These are phyloP conservation scores for Laupala kohalensis DNA, from an alignment of 1,140 invertebrate species.

Conservation along the genomic window DNA sequence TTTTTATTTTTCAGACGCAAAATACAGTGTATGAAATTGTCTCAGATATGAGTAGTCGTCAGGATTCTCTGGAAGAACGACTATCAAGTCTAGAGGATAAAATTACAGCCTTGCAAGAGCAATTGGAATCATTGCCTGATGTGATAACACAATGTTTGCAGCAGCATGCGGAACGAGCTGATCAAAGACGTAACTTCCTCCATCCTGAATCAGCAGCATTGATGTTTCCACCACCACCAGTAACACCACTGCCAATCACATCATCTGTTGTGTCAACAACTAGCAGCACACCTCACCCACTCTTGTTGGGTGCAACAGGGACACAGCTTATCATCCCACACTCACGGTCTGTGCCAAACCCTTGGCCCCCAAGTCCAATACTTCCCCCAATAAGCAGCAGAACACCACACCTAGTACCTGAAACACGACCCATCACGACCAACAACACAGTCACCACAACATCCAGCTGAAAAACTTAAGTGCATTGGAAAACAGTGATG, in stretches of 20 bases:
- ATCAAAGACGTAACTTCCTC: slow-evolving; percentile 66
- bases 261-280: slow-evolving; percentile 8
- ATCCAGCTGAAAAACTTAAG: slow-evolving; percentile 22
- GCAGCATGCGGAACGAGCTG: slow-evolving; percentile 49
- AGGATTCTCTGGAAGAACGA: slow-evolving; percentile 79
- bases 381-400: slow-evolving; percentile 52
- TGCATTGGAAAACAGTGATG: neutral
- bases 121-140: slow-evolving; percentile 70
- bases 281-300: slow-evolving; percentile 10
- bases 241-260: slow-evolving; percentile 7
- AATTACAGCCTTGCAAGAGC: slow-evolving; percentile 57
- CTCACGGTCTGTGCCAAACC: slow-evolving; percentile 44
- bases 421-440: slow-evolving; percentile 37
- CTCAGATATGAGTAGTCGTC: slow-evolving; percentile 84
- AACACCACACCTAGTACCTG: slow-evolving; percentile 56
- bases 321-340: slow-evolving; percentile 41
- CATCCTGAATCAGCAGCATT: slow-evolving; percentile 55
- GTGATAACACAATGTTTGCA: slow-evolving; percentile 58
- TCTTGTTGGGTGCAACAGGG: slow-evolving; percentile 27
- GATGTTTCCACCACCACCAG: slow-evolving; percentile 14
- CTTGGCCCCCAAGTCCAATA: slow-evolving; percentile 58
- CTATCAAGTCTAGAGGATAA: slow-evolving; percentile 77
- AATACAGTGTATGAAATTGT: slow-evolving; percentile 94
- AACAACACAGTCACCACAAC: slow-evolving; percentile 23
- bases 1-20: slow-evolving; percentile 69